A percentile compares a stretch with the other conserved stretches of the same genome.
Conservation (phyloP, 2,113 vertebrate species). For the Buteo buteo region DNA sequence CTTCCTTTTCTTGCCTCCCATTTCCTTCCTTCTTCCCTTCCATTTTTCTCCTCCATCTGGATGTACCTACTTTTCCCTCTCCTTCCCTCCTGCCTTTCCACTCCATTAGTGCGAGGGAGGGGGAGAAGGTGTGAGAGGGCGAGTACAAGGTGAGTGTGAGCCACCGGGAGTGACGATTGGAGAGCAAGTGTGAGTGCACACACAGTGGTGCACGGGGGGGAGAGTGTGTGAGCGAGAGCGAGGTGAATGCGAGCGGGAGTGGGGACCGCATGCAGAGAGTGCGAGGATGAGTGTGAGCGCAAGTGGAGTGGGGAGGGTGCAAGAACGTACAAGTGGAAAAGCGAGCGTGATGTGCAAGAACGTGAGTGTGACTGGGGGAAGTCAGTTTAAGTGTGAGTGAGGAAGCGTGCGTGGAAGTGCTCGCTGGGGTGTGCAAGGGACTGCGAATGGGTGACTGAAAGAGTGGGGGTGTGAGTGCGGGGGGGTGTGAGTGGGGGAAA, state of each 20-base stretch:
- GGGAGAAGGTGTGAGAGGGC: fast-evolving
- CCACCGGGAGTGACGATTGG: no score
- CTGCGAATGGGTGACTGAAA: neutral
- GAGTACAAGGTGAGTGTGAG: neutral
- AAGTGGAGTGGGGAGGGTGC: no score
- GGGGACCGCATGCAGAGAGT: fast-evolving
- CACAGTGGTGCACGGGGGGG: no score
- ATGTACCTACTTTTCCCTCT: neutral
- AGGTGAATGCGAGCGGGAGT: neutral
- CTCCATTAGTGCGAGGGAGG: fast-evolving
- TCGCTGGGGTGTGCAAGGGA: no score
- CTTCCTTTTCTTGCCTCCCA: no score
- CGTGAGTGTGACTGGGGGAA: no score
- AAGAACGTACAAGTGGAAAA: neutral
- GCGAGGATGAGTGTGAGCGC: no score
- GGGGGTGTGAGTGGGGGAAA: neutral
- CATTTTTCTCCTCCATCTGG: neutral
- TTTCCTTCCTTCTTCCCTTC: neutral
- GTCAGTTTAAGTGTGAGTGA: no score
- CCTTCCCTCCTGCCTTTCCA: neutral
- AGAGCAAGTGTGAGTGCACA: no score
- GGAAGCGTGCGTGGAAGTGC: neutral
- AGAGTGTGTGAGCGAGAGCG: no score
- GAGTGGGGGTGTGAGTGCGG: neutral
- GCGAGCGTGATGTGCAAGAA: neutral